phyloP scores from a whole-genome alignment of 2,888 invertebrate species.

The Chloromyia formosa region DNA sequence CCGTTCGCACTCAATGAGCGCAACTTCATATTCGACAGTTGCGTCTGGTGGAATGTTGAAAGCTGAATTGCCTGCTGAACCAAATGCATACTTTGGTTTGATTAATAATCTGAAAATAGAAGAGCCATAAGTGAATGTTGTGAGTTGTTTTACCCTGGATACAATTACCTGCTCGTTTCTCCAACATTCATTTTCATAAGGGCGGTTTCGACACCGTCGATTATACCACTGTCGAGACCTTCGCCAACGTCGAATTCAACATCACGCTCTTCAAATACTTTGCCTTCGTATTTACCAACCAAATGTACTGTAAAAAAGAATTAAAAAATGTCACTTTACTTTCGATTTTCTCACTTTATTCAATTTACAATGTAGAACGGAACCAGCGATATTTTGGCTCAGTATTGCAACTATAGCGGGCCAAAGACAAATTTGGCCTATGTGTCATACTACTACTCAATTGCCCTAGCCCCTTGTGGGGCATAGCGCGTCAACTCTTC shows the following conservation, averaged over 20 bases:
- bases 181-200: slow-evolving; percentile 81
- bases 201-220: slow-evolving; percentile 84
- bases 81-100: slow-evolving; percentile 83
- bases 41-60: slow-evolving; percentile 82
- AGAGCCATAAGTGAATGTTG: not conserved
- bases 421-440: too few species aligned
- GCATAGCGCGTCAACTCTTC: too few species aligned
- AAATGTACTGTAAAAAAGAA: slow-evolving; percentile 54
- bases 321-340: not conserved
- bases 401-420: too few species aligned
- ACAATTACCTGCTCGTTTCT: slow-evolving; percentile 73
- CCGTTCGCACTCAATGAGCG: slow-evolving; percentile 85
- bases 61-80: slow-evolving; percentile 72
- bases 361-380: too few species aligned
- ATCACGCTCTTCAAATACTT: slow-evolving; percentile 75
- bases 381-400: not conserved
- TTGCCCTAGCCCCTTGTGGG: too few species aligned
- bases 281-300: slow-evolving; percentile 55
- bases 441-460: too few species aligned
- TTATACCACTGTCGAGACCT: slow-evolving; percentile 77
- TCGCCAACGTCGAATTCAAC: slow-evolving; percentile 88
- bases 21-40: slow-evolving; percentile 81
- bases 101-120: slow-evolving; percentile 68
- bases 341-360: not conserved
- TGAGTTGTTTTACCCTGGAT: not conserved